A percentile compares a stretch with the other conserved stretches of the same genome.
phyloP scores from a whole-genome alignment of 2,113 vertebrate species.

The Morone chrysops region DNA sequence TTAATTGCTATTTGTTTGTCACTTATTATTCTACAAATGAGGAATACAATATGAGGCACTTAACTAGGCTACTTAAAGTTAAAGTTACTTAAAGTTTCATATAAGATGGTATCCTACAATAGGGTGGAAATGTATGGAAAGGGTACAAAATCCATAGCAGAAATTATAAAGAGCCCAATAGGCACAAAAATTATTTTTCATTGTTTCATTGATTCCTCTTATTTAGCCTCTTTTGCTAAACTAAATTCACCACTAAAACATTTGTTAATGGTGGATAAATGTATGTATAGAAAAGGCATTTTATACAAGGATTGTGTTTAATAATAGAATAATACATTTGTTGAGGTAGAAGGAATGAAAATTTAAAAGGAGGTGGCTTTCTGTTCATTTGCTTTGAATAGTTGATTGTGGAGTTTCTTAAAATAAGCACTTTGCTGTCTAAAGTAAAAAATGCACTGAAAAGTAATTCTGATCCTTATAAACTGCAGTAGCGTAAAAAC shows the following conservation, averaged over 20 bases:
- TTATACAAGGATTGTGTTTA: too few species aligned
- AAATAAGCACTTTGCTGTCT: background rate
- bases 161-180: background rate
- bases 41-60: too few species aligned
- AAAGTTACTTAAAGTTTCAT: too few species aligned
- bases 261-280: background rate
- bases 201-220: background rate
- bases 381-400: background rate
- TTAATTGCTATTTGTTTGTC: background rate
- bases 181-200: background rate
- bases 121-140: background rate
- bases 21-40: background rate
- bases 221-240: background rate
- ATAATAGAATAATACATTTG: too few species aligned
- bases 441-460: background rate
- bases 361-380: background rate
- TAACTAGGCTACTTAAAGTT: too few species aligned
- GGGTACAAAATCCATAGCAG: background rate
- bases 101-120: background rate
- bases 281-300: background rate
- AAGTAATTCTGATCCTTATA: background rate
- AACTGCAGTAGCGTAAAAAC: background rate
- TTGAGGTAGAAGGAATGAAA: too few species aligned
- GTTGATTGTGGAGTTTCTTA: background rate
- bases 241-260: background rate